Percentiles rank a stretch among this genome's conserved stretches.
Evolutionary conservation across 2,797 vertebrate genomes (phyloP).

Genomic region (Ambastaia sidthimunki): DNA sequence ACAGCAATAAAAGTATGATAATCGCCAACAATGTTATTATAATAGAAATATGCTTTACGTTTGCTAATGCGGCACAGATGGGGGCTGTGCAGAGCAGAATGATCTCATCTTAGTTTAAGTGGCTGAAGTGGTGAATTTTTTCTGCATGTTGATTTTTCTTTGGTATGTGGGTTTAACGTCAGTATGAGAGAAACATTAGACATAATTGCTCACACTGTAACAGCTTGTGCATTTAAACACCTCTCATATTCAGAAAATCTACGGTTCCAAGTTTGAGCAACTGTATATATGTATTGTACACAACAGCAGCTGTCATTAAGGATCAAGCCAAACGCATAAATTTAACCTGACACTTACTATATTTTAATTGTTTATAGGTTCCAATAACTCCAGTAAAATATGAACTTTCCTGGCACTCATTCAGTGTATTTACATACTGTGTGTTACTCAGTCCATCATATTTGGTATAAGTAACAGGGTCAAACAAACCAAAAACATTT

Average conservation of each 20-base stretch:
- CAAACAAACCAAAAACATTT: neutral
- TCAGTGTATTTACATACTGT: neutral
- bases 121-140: neutral
- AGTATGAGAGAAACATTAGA: neutral
- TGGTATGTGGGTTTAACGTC: neutral
- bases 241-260: neutral
- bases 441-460: neutral
- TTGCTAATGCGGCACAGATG: neutral
- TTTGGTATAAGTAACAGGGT: neutral
- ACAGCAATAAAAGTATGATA: neutral
- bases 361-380: no score
- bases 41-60: neutral
- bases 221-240: neutral
- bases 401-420: no score
- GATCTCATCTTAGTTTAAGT: neutral
- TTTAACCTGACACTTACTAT: no score
- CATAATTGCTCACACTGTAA: neutral
- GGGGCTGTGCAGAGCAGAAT: neutral
- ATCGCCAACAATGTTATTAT: neutral
- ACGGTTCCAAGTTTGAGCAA: no score
- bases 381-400: no score
- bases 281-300: no score
- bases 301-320: no score
- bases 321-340: no score
- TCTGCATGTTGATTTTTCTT: slow-evolving; percentile 4